Evolutionary conservation across 2,113 vertebrate species (phyloP).

Genomic region (Corydoras maculifer): DNA sequence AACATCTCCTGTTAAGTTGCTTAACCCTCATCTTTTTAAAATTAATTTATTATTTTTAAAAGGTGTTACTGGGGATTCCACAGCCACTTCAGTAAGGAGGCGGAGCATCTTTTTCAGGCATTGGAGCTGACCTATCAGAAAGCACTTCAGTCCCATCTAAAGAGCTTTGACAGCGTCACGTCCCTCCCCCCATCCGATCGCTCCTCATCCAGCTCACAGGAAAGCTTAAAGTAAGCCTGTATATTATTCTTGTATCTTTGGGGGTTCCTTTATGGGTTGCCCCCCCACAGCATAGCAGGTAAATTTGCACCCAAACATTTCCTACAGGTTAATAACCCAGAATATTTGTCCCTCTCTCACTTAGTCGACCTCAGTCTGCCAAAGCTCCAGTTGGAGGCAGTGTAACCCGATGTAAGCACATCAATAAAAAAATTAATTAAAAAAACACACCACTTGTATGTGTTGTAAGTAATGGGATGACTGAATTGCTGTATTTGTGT

Average conservation of each 20-base stretch:
- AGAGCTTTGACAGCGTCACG: constrained; percentile 77
- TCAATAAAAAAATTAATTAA: background rate
- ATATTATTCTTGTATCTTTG: too few species aligned
- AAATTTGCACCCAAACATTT: too few species aligned
- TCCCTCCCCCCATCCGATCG: constrained; percentile 89
- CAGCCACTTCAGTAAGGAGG: constrained; percentile 83
- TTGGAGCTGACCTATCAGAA: constrained; percentile 90
- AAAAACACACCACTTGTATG: background rate
- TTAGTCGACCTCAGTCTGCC: constrained; percentile 51
- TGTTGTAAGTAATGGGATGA: background rate
- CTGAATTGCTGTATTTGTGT: background rate
- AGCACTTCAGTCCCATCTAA: constrained; percentile 84
- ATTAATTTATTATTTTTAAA: constrained; percentile 24
- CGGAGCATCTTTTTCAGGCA: constrained; percentile 82
- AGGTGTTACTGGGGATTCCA: constrained; percentile 90
- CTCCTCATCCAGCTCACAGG: constrained; percentile 92
- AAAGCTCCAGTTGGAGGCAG: constrained; percentile 46
- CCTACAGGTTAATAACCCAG: too few species aligned
- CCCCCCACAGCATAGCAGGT: too few species aligned
- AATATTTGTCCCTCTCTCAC: background rate
- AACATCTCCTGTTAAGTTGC: background rate
- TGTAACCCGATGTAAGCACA: constrained; percentile 47
- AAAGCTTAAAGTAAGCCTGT: constrained; percentile 86
- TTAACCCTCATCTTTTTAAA: background rate
- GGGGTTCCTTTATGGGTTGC: background rate